phyloP scores from a whole-genome alignment of 2,113 vertebrate species.

The Macquaria ambigua region DNA sequence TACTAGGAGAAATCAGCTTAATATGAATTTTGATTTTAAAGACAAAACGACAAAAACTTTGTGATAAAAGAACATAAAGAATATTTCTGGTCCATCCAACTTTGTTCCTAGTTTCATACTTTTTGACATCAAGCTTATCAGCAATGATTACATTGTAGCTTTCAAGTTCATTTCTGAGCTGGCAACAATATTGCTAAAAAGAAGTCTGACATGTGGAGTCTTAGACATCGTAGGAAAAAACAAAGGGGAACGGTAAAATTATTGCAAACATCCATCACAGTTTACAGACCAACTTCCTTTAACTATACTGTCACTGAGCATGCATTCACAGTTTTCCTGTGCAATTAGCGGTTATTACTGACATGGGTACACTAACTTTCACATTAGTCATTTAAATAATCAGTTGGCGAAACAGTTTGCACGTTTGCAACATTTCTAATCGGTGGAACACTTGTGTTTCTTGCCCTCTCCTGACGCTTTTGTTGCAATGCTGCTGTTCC shows the following conservation, averaged over 20 bases:
- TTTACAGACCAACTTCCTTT: neutral
- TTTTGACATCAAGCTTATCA: neutral
- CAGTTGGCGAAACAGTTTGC: neutral
- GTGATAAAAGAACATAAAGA: neutral
- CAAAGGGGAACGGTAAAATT: neutral
- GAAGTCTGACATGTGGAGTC: neutral
- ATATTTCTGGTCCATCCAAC: neutral
- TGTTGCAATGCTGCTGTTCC: no score
- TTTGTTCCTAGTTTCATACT: neutral
- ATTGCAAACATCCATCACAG: neutral
- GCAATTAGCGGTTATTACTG: neutral
- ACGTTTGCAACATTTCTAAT: neutral
- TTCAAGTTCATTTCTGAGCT: neutral
- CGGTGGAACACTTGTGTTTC: neutral
- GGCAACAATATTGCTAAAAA: neutral
- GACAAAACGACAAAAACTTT: neutral
- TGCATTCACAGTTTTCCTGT: neutral
- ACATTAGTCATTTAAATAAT: neutral
- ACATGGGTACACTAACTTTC: neutral
- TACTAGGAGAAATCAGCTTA: neutral
- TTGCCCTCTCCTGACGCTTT: neutral
- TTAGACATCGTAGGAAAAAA: neutral
- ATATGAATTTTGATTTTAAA: neutral
- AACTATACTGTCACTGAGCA: neutral
- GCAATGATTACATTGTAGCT: no score